Evolutionary conservation across 1,140 invertebrate genomes (phyloP).

Genomic region (Drosophila arawakana): DNA sequence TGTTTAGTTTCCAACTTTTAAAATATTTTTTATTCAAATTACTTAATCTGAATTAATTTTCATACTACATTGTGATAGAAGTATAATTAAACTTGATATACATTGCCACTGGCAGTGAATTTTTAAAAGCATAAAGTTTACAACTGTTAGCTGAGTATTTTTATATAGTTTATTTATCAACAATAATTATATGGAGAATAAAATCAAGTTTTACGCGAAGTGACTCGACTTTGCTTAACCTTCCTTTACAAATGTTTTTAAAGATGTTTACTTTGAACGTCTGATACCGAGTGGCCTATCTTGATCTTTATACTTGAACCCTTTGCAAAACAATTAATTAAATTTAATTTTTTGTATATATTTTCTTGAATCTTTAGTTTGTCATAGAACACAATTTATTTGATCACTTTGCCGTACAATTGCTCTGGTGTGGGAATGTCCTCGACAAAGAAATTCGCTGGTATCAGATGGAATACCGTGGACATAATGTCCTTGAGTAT

Average conservation of each 20-base stretch:
- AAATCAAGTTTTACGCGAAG: background rate
- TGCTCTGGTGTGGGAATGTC: constrained; percentile 74
- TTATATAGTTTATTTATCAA: too few species aligned
- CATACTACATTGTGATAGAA: constrained; percentile 10
- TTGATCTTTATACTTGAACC: background rate
- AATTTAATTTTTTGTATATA: too few species aligned
- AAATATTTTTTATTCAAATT: background rate
- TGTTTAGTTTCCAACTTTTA: background rate
- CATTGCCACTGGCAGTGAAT: background rate
- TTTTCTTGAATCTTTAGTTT: too few species aligned
- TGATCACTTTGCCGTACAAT: too few species aligned
- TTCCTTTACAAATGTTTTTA: background rate
- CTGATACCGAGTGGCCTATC: background rate
- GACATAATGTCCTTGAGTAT: constrained; percentile 87
- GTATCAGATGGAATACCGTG: constrained; percentile 87
- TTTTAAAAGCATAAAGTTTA: too few species aligned
- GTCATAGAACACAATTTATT: too few species aligned
- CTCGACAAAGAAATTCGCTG: constrained; percentile 84
- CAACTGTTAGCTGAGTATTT: too few species aligned
- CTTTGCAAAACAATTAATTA: too few species aligned
- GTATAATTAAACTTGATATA: constrained; percentile 8
- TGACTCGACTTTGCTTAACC: background rate
- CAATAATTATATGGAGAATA: too few species aligned
- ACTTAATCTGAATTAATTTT: background rate
- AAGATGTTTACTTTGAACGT: background rate